Percentiles rank a stretch among this genome's conserved stretches.
Evolutionary conservation across 2,113 vertebrate genomes (phyloP).

Genomic region (Plecotus auritus): DNA sequence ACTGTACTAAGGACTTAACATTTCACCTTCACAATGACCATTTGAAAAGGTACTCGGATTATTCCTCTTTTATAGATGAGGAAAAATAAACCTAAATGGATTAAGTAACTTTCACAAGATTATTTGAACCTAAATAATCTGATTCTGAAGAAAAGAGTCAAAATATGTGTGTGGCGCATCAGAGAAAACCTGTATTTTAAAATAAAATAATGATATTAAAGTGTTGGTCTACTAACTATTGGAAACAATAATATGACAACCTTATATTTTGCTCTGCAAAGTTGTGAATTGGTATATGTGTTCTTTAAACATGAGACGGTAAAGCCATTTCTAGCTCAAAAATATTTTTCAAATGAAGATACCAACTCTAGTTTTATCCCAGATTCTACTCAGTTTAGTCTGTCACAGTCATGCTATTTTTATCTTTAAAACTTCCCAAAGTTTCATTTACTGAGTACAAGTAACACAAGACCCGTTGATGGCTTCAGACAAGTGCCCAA

Average conservation of each 20-base stretch:
- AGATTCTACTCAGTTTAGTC: slow-evolving; percentile 22
- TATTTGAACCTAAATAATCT: background rate
- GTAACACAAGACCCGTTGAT: slow-evolving; percentile 73
- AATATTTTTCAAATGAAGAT: background rate
- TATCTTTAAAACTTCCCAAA: slow-evolving; percentile 68
- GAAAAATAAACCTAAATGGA: background rate
- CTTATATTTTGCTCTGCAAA: background rate
- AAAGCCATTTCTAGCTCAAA: background rate
- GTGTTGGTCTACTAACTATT: background rate
- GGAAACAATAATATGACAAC: background rate
- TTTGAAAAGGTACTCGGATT: background rate
- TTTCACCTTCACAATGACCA: background rate
- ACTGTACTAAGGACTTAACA: background rate
- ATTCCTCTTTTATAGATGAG: background rate
- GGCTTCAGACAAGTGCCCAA: slow-evolving; percentile 63
- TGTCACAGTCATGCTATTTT: slow-evolving; percentile 60
- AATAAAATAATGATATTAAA: background rate
- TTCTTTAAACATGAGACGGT: background rate
- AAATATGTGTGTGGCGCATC: background rate
- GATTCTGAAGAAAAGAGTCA: background rate
- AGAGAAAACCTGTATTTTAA: background rate
- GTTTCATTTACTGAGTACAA: slow-evolving; percentile 74
- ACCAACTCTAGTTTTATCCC: background rate
- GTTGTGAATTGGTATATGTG: background rate
- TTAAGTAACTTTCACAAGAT: background rate